Percentiles rank a stretch among this genome's conserved stretches.
phyloP scores from a whole-genome alignment of 2,113 vertebrate genomes.

The Pelvicachromis taeniatus region DNA sequence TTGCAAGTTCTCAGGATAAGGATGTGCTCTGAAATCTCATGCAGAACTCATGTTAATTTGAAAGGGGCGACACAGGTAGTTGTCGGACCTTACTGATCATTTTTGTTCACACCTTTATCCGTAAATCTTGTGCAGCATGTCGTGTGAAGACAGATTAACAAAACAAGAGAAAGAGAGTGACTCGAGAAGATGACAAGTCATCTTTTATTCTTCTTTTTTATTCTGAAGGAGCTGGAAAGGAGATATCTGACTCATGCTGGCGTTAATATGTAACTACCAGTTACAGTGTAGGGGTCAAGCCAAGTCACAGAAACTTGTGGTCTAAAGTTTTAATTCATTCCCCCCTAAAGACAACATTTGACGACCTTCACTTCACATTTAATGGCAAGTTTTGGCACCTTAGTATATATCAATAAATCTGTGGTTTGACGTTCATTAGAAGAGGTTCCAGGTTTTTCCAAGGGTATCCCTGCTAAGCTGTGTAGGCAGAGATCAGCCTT shows the following conservation, averaged over 20 bases:
- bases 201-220: not conserved
- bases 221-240: not conserved
- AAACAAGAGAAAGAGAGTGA: not conserved
- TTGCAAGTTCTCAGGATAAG: not conserved
- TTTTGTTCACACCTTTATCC: not conserved
- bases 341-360: not conserved
- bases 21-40: not conserved
- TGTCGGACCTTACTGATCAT: constrained; percentile 22
- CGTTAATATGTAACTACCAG: not conserved
- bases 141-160: not conserved
- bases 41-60: constrained; percentile 3
- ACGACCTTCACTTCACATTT: not conserved
- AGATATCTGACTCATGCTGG: not conserved
- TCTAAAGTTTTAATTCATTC: not conserved
- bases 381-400: not conserved
- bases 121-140: not conserved
- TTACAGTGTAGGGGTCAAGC: not conserved
- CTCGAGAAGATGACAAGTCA: not conserved
- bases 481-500: not conserved
- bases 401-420: not conserved
- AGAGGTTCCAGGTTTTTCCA: not conserved
- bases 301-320: constrained; percentile 1
- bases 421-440: not conserved
- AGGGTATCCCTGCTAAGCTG: not conserved
- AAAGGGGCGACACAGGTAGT: not conserved